Base-by-base conservation (phyloP, 2,113 vertebrate species). In the Verasper variegatus region DNA sequence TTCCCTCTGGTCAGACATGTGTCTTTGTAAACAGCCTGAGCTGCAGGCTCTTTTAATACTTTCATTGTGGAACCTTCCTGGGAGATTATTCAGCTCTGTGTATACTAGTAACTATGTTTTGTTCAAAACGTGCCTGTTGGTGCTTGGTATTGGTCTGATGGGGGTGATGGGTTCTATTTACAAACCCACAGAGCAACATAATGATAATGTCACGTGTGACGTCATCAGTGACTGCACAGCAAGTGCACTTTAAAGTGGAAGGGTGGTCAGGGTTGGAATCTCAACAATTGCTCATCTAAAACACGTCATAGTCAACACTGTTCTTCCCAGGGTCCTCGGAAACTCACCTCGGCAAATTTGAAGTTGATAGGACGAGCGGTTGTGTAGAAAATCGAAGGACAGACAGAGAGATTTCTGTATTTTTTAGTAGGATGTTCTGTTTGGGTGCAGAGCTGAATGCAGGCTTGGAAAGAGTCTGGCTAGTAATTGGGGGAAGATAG, bases 401-500 rank as follows among this genome's bases (percentile, higher is more conserved):
- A 61, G 31, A 52, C 49, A 5, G 27, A 52, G 51, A 52, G 51
- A 55, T 55, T 55, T 21, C 52, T 12, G 55, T 23, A 57, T 57
- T 26, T 20, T 57, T 57, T 26, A 26, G 11, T 57, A 26, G 24
- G 54, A 14, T 23, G 10, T 37, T 37, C 12, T 35, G 27, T 49
- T 11, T 74, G 37, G 40, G 51, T 54, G 68, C 26, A 40, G 2
- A 40, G 47, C 62, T 31, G 42, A n/a, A 21, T 71, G 24, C 35
- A 27, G 42, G 40, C 11, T 74, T 52, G 68, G 15, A 21, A 51
- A 71, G 17, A 76, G 51, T 51, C 18, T 6, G 15, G 35, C 40
- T 61, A 14, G 40, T 68, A 40, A 67, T 69, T 72, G 17, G 20
- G 27, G 63, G 20, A 54, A 51, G n/a, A 79, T 62, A 20, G 14